A percentile compares a stretch with the other conserved stretches of the same genome.
phyloP scores from a whole-genome alignment of 2,113 vertebrate species.

The Psettodes erumei region DNA sequence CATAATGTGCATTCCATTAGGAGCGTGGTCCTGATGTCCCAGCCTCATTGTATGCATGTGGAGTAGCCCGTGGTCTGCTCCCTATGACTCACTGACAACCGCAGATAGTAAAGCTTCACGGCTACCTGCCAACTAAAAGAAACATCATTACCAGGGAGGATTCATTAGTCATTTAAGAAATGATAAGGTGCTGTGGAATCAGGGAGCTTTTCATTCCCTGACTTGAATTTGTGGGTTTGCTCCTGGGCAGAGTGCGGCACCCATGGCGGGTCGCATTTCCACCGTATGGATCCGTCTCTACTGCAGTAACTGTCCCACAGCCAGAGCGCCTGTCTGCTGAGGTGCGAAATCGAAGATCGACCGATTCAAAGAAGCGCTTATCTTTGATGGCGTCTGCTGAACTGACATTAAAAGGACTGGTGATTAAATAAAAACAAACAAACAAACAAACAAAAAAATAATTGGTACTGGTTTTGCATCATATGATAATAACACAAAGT shows the following conservation, averaged over 20 bases:
- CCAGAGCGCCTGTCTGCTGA: slow-evolving; percentile 38
- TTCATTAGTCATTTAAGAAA: background rate
- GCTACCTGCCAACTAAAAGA: slow-evolving; percentile 22
- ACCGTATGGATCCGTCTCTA: slow-evolving; percentile 33
- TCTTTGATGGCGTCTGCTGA: background rate
- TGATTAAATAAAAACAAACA: too few species aligned
- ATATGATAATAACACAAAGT: slow-evolving; percentile 16
- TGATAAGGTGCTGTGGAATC: background rate
- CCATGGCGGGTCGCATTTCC: slow-evolving; percentile 41
- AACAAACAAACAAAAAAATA: background rate
- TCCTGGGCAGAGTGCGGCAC: slow-evolving; percentile 59
- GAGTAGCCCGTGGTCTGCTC: slow-evolving; percentile 34
- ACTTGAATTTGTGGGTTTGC: background rate
- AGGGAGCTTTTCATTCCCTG: slow-evolving; percentile 10
- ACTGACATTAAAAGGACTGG: background rate
- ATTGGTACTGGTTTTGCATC: slow-evolving; percentile 4
- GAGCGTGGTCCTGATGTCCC: slow-evolving; percentile 51
- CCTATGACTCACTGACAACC: slow-evolving; percentile 43
- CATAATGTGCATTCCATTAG: slow-evolving; percentile 65
- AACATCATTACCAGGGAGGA: background rate
- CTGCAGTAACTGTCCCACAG: slow-evolving; percentile 74
- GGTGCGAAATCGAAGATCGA: background rate
- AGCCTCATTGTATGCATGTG: slow-evolving; percentile 40
- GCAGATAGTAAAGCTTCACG: background rate
- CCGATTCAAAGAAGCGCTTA: background rate